Conservation (phyloP, 2,888 invertebrate species). For the Eupithecia vulgata region DNA sequence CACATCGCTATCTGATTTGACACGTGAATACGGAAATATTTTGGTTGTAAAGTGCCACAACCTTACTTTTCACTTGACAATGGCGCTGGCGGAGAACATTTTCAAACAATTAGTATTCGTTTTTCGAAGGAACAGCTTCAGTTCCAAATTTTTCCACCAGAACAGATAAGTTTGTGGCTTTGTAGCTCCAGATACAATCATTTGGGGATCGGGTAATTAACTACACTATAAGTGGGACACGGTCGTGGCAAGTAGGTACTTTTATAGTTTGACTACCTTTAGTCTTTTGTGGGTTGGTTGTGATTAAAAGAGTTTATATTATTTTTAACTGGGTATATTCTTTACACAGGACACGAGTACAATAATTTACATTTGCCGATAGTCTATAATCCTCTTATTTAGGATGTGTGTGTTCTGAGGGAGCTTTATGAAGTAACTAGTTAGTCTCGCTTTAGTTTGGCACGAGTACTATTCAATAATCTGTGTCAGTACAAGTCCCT, state of each 20-base stretch:
- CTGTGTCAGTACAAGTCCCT: too few relatives aligned
- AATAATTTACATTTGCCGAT: too few relatives aligned
- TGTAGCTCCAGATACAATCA: conserved; percentile 26
- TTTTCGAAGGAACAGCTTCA: background rate
- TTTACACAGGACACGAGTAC: too few relatives aligned
- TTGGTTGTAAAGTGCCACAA: conserved; percentile 10
- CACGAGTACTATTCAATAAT: too few relatives aligned
- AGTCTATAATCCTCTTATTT: too few relatives aligned
- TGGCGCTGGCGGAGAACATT: background rate
- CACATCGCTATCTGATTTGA: conserved; percentile 34
- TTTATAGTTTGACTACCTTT: conserved; percentile 7
- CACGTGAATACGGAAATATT: conserved; percentile 26
- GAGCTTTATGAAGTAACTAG: too few relatives aligned
- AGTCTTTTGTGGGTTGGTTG: too few relatives aligned
- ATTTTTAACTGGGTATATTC: too few relatives aligned
- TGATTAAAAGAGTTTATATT: too few relatives aligned
- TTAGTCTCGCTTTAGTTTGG: too few relatives aligned
- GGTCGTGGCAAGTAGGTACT: background rate
- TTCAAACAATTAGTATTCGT: background rate
- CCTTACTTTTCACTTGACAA: background rate
- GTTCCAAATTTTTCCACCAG: background rate
- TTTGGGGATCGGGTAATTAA: conserved; percentile 32
- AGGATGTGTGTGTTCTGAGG: too few relatives aligned
- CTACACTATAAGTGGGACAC: conserved; percentile 23
- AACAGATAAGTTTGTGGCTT: background rate